Percentiles rank a stretch among this genome's conserved stretches.
Evolutionary conservation across 2,797 vertebrate genomes (phyloP).

Genomic region (Staurois parvus): DNA sequence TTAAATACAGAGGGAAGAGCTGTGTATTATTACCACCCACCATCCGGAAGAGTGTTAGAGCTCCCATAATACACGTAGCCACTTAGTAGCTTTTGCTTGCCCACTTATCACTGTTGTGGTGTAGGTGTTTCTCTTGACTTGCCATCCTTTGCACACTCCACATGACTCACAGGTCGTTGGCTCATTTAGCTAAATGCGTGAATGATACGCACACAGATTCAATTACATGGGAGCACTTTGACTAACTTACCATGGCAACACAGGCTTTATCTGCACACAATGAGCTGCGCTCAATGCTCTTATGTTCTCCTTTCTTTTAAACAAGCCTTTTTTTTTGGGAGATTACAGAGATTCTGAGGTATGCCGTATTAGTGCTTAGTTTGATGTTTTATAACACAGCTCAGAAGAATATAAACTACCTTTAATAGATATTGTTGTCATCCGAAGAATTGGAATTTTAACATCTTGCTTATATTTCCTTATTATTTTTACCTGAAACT

Average conservation of each 20-base stretch:
- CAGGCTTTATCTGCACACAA: slow-evolving; percentile 58
- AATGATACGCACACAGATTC: slow-evolving; percentile 61
- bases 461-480: too few relatives aligned
- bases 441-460: too few relatives aligned
- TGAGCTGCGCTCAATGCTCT: slow-evolving; percentile 35
- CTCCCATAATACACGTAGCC: slow-evolving; percentile 47
- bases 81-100: slow-evolving; percentile 51
- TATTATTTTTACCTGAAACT: too few relatives aligned
- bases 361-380: background rate
- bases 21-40: slow-evolving; percentile 27
- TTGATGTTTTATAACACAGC: background rate
- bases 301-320: slow-evolving; percentile 38
- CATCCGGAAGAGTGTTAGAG: slow-evolving; percentile 50
- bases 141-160: slow-evolving; percentile 48
- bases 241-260: slow-evolving; percentile 60
- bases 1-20: slow-evolving; percentile 31
- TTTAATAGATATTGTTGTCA: background rate
- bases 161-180: slow-evolving; percentile 58
- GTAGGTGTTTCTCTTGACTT: slow-evolving; percentile 57
- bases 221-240: slow-evolving; percentile 59
- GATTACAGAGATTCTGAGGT: background rate
- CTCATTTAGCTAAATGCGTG: slow-evolving; percentile 59
- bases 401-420: background rate
- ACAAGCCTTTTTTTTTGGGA: background rate
- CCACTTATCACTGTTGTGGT: slow-evolving; percentile 49